Evolutionary conservation across 2,888 invertebrate species (phyloP).

Genomic region (Clepsis dumicolana): DNA sequence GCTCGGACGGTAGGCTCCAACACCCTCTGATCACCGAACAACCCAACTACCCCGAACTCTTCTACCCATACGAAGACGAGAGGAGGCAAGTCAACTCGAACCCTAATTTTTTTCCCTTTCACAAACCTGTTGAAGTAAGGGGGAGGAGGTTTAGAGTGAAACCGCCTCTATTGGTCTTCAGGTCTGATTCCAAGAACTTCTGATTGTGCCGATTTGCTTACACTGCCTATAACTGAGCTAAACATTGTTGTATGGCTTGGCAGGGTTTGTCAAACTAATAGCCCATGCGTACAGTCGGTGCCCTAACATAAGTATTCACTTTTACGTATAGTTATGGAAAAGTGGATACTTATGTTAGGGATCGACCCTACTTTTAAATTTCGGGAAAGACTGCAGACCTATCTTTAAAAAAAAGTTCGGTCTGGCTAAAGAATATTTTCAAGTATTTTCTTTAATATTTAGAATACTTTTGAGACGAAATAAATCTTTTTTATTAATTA

Average conservation of each 20-base stretch:
- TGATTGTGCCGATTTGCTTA: slow-evolving; percentile 19
- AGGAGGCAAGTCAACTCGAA: neutral
- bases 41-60: slow-evolving; percentile 1
- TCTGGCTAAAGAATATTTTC: too few species aligned
- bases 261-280: neutral
- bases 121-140: neutral
- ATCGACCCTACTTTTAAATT: too few species aligned
- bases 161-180: slow-evolving; percentile 39
- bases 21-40: slow-evolving; percentile 34
- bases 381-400: neutral
- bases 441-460: too few species aligned
- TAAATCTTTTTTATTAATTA: neutral
- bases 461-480: too few species aligned
- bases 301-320: too few species aligned
- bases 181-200: neutral
- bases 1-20: slow-evolving; percentile 79
- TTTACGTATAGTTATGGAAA: too few species aligned
- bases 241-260: neutral
- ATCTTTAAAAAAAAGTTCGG: neutral
- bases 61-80: neutral
- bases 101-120: neutral
- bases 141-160: neutral
- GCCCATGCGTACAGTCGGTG: neutral
- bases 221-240: neutral
- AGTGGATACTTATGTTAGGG: too few species aligned